Evolutionary conservation across 2,888 invertebrate species (phyloP).

Genomic region (Lasioglossum figueresi): DNA sequence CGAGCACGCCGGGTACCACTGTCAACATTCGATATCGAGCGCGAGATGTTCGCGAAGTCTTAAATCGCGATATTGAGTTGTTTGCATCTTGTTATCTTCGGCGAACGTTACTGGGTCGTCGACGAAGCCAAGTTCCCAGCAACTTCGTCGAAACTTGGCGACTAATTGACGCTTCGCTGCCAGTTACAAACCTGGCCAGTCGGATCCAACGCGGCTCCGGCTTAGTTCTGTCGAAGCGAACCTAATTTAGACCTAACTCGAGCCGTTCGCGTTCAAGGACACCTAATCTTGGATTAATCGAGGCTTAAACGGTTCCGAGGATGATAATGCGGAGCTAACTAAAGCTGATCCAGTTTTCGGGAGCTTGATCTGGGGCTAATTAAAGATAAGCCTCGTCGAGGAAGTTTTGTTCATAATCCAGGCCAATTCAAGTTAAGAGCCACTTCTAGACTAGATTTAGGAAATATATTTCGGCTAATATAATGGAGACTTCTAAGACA

Average conservation of each 20-base stretch:
- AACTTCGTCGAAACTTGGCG: neutral
- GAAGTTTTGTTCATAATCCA: neutral
- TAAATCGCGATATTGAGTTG: neutral
- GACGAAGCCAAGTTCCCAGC: neutral
- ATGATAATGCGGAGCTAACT: neutral
- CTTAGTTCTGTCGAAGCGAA: neutral
- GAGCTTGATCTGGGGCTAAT: neutral
- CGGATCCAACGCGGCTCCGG: neutral
- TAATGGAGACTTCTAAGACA: neutral
- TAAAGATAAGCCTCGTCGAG: neutral
- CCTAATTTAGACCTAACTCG: slow-evolving; percentile 5
- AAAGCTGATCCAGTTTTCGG: neutral
- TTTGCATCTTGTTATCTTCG: slow-evolving; percentile 11
- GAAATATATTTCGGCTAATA: neutral
- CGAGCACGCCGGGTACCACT: neutral
- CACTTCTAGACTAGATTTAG: neutral
- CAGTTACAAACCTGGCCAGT: neutral
- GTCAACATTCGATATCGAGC: neutral
- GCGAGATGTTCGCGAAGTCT: neutral
- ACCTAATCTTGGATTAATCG: slow-evolving; percentile 1
- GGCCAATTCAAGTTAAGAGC: neutral
- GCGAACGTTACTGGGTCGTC: neutral
- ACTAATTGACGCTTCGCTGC: slow-evolving; percentile 1
- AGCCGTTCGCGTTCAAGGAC: neutral
- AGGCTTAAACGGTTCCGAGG: neutral